Evolutionary conservation across 1,140 invertebrate species (phyloP), one percentile per base, ranked within the genome.

Genomic region (Lepidotrigona ventralis): DNA sequence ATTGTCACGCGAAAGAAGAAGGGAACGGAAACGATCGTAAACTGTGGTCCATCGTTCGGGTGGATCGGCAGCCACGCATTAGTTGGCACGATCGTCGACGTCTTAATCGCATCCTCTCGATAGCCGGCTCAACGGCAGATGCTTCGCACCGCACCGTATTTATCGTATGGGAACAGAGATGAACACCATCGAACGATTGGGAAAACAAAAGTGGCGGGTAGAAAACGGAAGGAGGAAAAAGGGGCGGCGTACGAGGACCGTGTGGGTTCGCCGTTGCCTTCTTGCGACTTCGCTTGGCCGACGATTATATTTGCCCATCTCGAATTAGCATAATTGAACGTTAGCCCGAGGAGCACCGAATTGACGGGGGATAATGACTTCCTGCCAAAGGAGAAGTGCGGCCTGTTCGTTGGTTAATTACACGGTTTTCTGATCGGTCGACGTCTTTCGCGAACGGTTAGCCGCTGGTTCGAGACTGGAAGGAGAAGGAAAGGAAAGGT

Each of bases 281-380:
- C 78, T 46, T 46, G 78, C 68, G 58, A 80, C 66, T 64, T 70
- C 33, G 15, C n/a, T 46, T 26, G 54, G 69, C 74, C 2, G 26
- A 91, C 86, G 81, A 91, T 90, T 90, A 90, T 90, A 90, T 90
- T 90, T 87, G 86, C 86, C 83, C 86, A 84, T 63, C 71, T 73
- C 82, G 77, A 86, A 90, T 91, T 90, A 91, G 89, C 90, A 91
- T 91, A 91, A 91, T 91, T 91, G 89, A 90, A 89, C 91, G 90
- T 91, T 91, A 88, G 74, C 84, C 29, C 46, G 73, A 80, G 81
- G 68, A 79, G 82, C 64, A 81, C 71, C 77, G 84, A 90, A 89
- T 90, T 85, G 86, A 79, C 81, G 88, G 83, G 21, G 85, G 83
- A 86, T 91, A 90, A 91, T 91, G 89, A 91, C 88, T 90, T 91